These are phyloP conservation scores for Sus cebifrons DNA, from an alignment of 2,797 vertebrate species.

Conservation along the genomic window DNA sequence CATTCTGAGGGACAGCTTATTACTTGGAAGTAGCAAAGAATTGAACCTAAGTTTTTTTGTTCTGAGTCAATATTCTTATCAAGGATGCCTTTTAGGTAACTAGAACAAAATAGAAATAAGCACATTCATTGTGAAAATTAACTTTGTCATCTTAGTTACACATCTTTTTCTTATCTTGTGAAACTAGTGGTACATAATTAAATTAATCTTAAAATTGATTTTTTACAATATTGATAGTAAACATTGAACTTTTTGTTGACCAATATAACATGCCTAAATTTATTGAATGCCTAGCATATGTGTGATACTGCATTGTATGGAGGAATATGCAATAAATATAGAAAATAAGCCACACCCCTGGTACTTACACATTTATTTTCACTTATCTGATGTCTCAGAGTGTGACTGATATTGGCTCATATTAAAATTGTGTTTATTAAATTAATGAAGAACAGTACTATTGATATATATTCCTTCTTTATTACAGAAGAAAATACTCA, in stretches of 20 bases:
- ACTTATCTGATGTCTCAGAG: not conserved
- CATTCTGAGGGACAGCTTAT: constrained; percentile 8
- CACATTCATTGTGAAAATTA: not conserved
- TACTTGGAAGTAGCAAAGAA: not conserved
- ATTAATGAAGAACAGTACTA: constrained; percentile 38
- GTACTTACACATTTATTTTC: constrained; percentile 51
- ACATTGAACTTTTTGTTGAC: constrained; percentile 20
- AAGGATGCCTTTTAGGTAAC: constrained; percentile 37
- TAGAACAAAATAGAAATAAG: constrained; percentile 35
- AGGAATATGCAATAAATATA: constrained; percentile 21
- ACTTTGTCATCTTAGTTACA: constrained; percentile 38
- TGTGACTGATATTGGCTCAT: not conserved
- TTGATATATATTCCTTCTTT: constrained; percentile 46
- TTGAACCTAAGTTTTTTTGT: constrained; percentile 32
- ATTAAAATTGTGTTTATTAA: constrained; percentile 38
- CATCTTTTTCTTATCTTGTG: constrained; percentile 45
- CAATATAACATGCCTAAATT: not conserved
- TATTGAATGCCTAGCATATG: not conserved
- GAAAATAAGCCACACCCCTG: not conserved
- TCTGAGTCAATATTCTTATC: constrained; percentile 58
- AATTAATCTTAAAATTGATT: constrained; percentile 11
- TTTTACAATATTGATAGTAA: constrained; percentile 33
- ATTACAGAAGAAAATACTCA: constrained; percentile 92
- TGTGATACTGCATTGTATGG: constrained; percentile 14
- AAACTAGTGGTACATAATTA: constrained; percentile 24